These are phyloP conservation scores for Tokudaia muenninki DNA, from an alignment of 2,797 vertebrate genomes.

Conservation along the genomic window DNA sequence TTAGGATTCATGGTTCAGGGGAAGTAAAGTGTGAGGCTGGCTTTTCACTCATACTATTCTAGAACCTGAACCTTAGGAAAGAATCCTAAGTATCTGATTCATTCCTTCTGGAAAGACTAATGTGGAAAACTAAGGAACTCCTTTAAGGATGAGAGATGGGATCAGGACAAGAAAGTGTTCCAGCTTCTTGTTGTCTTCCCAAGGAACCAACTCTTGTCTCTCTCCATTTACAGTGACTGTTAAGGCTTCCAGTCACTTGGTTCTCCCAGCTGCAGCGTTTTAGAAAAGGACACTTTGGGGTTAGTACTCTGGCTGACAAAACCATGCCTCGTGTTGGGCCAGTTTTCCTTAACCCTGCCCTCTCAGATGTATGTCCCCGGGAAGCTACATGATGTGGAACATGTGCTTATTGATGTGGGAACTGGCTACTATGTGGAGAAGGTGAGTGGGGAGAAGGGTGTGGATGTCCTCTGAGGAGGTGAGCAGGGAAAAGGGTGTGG, in stretches of 20 bases:
- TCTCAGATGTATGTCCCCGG: constrained; percentile 97
- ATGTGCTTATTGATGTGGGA: constrained; percentile 95
- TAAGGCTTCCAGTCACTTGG: neutral
- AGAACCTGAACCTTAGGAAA: neutral
- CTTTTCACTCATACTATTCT: constrained; percentile 10
- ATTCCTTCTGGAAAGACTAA: neutral
- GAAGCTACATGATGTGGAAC: constrained; percentile 93
- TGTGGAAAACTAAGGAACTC: neutral
- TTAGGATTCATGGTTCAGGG: neutral
- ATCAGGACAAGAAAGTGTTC: neutral
- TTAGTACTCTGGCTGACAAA: neutral
- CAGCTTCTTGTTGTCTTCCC: neutral
- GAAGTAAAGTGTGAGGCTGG: neutral
- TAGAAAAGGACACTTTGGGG: constrained; percentile 19
- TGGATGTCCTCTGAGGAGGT: neutral
- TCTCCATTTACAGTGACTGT: neutral
- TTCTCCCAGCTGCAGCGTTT: constrained; percentile 3
- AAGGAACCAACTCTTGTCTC: neutral
- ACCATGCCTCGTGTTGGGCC: constrained; percentile 31
- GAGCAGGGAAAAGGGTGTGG: constrained; percentile 13
- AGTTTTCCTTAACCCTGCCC: constrained; percentile 86
- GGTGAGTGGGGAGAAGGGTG: constrained; percentile 85
- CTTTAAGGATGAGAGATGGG: neutral
- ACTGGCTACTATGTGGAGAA: constrained; percentile 98
- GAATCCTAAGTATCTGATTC: neutral